Conservation (phyloP, 2,113 vertebrate species). For the Hucho hucho region DNA sequence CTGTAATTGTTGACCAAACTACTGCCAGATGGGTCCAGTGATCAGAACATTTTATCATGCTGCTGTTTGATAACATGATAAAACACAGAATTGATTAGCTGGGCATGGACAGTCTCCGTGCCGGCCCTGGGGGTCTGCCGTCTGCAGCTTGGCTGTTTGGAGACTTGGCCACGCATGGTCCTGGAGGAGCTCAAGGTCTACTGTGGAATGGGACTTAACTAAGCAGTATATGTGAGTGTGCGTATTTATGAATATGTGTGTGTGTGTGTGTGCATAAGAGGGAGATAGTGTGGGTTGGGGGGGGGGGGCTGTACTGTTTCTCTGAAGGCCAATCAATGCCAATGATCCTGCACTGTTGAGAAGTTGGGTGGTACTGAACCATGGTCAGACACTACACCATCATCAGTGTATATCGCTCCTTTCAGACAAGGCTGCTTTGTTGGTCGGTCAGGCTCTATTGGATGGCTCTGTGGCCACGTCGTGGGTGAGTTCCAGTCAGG, state of each 20-base stretch:
- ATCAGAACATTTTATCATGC: background rate
- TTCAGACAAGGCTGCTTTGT: constrained; percentile 10
- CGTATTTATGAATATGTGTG: background rate
- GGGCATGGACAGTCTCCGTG: background rate
- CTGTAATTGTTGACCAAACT: too few relatives aligned
- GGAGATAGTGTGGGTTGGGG: too few relatives aligned
- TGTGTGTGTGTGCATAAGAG: too few relatives aligned
- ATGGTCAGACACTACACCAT: background rate
- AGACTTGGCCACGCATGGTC: background rate
- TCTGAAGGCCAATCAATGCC: too few relatives aligned
- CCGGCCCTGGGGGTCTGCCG: too few relatives aligned
- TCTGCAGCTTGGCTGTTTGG: background rate
- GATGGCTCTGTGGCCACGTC: constrained; percentile 15
- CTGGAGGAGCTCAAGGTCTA: background rate
- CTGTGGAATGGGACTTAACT: background rate
- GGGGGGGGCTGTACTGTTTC: too few relatives aligned
- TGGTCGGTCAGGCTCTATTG: constrained; percentile 13
- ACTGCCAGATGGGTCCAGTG: too few relatives aligned
- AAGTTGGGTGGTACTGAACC: background rate
- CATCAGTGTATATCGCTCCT: background rate
- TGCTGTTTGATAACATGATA: background rate
- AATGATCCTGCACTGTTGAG: background rate
- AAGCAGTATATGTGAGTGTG: background rate
- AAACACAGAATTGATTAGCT: background rate
- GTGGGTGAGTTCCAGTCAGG: background rate